These are phyloP conservation scores for Drosophila obscura DNA, from an alignment of 1,140 invertebrate species.

Conservation along the genomic window DNA sequence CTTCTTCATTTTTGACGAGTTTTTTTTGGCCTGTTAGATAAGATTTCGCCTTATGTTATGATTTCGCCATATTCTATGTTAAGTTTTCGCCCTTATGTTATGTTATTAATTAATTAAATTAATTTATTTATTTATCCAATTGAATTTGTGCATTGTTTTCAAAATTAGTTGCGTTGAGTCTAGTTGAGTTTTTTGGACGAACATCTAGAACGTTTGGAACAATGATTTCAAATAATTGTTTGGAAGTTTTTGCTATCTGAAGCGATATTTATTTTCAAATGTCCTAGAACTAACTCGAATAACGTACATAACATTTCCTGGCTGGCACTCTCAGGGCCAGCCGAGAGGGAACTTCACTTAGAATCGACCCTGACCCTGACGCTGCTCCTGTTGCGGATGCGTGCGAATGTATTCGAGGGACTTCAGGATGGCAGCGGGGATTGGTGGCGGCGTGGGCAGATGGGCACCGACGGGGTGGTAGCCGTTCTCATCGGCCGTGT, in stretches of 20 bases:
- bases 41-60: too few species aligned
- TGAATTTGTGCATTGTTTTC: too few species aligned
- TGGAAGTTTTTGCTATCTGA: slow-evolving; percentile 19
- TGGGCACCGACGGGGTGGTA: slow-evolving; percentile 90
- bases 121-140: too few species aligned
- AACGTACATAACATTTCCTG: slow-evolving; percentile 38
- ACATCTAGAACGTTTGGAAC: too few species aligned
- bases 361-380: slow-evolving; percentile 56
- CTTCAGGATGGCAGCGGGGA: slow-evolving; percentile 88
- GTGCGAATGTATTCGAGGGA: slow-evolving; percentile 86
- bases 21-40: too few species aligned
- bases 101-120: too few species aligned
- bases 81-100: too few species aligned
- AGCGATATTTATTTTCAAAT: slow-evolving; percentile 44
- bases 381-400: slow-evolving; percentile 83
- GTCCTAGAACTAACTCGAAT: slow-evolving; percentile 41
- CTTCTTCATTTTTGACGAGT: too few species aligned
- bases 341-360: slow-evolving; percentile 12
- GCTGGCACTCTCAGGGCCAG: not conserved
- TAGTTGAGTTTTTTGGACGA: too few species aligned
- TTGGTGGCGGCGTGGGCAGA: slow-evolving; percentile 91
- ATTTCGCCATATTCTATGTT: too few species aligned
- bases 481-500: slow-evolving; percentile 91
- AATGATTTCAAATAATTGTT: not conserved
- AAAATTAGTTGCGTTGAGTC: too few species aligned